Base-by-base conservation (phyloP, 2,797 vertebrate genomes). In the Heteromormyrus szaboi region DNA sequence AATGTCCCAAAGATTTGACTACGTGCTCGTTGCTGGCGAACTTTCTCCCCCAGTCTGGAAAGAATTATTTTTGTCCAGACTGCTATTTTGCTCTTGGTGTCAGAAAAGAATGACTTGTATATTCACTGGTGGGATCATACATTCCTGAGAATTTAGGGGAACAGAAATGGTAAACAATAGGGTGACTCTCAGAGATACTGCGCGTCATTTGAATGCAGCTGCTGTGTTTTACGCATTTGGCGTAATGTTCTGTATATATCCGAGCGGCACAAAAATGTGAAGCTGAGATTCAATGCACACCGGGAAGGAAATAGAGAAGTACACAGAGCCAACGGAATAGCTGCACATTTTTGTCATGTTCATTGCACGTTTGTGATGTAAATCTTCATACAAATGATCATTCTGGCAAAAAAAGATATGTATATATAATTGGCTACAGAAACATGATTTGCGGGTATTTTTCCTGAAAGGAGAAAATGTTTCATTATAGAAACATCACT, bases 121-220 rank as follows among this genome's bases (percentile, higher is more conserved):
- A 90, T 92, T 92, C 85, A 87, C 37, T 90, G 92, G 91, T 92
- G 92, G 89, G 90, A 90, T 68, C 59, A 91, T 91, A 93, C 88
- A 91, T 91, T 93, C 90, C 85, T 90, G 89, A 88, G 91, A 90
- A 91, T 90, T 89, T 90, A 89, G n/a, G 51, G 89, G 84, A 76
- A 51, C 85, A 81, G 59, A 12, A 89, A 91, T 89, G 89, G 90
- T 90, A 91, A 94, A 93, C 90, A 92, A 91, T 89, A 86, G 90
- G 90, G 33, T 72, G 91, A 89, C 84, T 91, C 87, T 90, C 51
- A 22, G 86, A 37, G 85, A 90, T 90, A 37, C 44, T 44, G 3
- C 9, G 89, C 90, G 88, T 91, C 92, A 92, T 91, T 76, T 93
- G 90, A 91, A 94, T 92, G 93, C 54, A 90, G 92, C 90, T 92